Evolutionary conservation across 2,888 invertebrate genomes (phyloP).

Genomic region (Petrolisthes manimaculis): DNA sequence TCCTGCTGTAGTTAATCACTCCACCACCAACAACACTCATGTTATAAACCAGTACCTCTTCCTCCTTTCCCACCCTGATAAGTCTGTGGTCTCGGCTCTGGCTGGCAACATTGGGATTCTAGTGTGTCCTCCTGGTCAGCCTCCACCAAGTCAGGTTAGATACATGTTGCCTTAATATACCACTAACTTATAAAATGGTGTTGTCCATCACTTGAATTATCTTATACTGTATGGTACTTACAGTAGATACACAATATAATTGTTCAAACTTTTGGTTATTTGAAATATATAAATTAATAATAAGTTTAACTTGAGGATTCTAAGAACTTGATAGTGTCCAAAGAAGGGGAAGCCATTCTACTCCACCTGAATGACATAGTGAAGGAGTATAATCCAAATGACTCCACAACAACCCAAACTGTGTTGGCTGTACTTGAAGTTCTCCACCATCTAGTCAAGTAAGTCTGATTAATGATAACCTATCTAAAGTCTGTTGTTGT

Average conservation of each 20-base stretch:
- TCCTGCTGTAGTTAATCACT: constrained; percentile 53
- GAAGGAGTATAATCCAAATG: background rate
- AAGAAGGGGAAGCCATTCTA: constrained; percentile 42
- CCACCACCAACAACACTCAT: constrained; percentile 26
- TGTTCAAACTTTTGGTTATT: too few relatives aligned
- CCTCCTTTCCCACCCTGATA: constrained; percentile 38
- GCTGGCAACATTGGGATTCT: constrained; percentile 31
- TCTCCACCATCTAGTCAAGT: constrained; percentile 50
- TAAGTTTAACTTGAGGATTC: constrained; percentile 20
- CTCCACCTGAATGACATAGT: constrained; percentile 36
- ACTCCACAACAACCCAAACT: constrained; percentile 23
- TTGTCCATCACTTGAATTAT: background rate
- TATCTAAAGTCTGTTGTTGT: too few relatives aligned
- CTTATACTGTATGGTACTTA: too few relatives aligned
- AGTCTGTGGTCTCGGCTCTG: constrained; percentile 34
- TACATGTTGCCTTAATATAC: background rate
- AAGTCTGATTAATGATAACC: background rate
- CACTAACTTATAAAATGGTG: background rate
- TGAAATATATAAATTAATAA: too few relatives aligned
- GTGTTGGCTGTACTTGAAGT: constrained; percentile 31
- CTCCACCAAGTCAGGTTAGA: constrained; percentile 30
- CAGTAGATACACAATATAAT: too few relatives aligned
- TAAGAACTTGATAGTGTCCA: constrained; percentile 22
- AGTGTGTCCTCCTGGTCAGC: constrained; percentile 4
- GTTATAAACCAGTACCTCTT: constrained; percentile 43